phyloP scores from a whole-genome alignment of 2,113 vertebrate species.

The Arizona elegans region DNA sequence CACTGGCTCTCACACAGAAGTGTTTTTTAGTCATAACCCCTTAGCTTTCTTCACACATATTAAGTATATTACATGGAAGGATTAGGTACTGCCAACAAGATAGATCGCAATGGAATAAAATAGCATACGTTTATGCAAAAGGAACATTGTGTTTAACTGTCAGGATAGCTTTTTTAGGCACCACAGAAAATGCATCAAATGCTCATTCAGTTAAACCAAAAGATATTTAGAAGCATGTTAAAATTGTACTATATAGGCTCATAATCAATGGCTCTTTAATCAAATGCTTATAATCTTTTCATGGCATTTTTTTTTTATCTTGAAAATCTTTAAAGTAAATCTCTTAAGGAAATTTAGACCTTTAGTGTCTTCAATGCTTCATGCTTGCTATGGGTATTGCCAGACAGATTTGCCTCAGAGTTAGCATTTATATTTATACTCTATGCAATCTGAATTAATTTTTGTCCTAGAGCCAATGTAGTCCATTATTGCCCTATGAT shows the following conservation, averaged over 20 bases:
- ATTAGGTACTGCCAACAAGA: neutral
- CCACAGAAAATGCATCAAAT: neutral
- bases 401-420: neutral
- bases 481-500: neutral
- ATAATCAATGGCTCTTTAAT: neutral
- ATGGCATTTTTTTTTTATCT: neutral
- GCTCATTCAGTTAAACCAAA: neutral
- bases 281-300: neutral
- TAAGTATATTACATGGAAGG: neutral
- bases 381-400: neutral
- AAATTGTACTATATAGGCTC: neutral
- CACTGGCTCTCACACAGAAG: neutral
- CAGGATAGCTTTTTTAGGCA: neutral
- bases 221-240: neutral
- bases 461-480: slow-evolving; percentile 4
- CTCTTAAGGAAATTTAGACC: neutral
- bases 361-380: neutral
- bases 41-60: neutral
- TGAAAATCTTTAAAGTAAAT: neutral
- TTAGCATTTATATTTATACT: slow-evolving; percentile 5
- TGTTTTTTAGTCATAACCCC: neutral
- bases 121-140: neutral
- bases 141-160: neutral
- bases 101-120: neutral
- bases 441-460: slow-evolving; percentile 13